Evolutionary conservation across 2,888 invertebrate species (phyloP).

Genomic region (Dryocosmus kuriphilus): DNA sequence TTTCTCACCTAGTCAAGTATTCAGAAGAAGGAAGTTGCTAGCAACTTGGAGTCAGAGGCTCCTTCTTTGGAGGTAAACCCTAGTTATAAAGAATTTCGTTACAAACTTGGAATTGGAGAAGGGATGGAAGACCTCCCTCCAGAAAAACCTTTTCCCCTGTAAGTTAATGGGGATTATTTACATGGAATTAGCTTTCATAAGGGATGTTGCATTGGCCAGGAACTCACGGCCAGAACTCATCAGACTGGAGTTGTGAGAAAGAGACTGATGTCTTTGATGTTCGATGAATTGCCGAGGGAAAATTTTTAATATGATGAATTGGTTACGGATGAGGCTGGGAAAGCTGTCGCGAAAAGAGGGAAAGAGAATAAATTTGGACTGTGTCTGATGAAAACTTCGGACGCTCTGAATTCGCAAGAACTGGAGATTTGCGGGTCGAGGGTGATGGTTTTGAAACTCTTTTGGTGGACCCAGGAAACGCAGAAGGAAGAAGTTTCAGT

Average conservation of each 20-base stretch:
- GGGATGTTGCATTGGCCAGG: conserved; percentile 99
- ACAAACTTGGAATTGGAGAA: conserved; percentile 91
- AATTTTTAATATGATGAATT: conserved; percentile 69
- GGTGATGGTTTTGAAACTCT: conserved; percentile 82
- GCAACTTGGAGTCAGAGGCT: conserved; percentile 63
- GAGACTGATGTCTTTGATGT: conserved; percentile 91
- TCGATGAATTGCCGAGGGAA: conserved; percentile 77
- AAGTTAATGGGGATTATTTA: conserved; percentile 93
- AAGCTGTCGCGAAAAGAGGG: conserved; percentile 84
- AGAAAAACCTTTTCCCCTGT: conserved; percentile 91
- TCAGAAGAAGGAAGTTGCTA: conserved; percentile 71
- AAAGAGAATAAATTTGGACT: conserved; percentile 82
- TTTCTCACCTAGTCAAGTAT: conserved; percentile 79
- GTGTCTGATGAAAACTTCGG: conserved; percentile 86
- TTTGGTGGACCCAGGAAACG: conserved; percentile 91
- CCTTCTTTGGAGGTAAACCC: conserved; percentile 56
- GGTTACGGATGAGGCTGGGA: conserved; percentile 77
- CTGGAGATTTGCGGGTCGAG: conserved; percentile 80
- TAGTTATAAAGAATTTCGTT: conserved; percentile 84
- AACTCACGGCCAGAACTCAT: conserved; percentile 95
- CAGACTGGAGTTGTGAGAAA: conserved; percentile 98
- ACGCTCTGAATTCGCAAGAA: conserved; percentile 82
- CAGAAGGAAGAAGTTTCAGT: conserved; percentile 79
- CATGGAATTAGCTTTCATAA: conserved; percentile 96
- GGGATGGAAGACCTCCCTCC: conserved; percentile 89